Percentiles rank a stretch among this genome's conserved stretches.
Conservation (phyloP, 2,888 invertebrate species). For the Frankliniella fusca region DNA sequence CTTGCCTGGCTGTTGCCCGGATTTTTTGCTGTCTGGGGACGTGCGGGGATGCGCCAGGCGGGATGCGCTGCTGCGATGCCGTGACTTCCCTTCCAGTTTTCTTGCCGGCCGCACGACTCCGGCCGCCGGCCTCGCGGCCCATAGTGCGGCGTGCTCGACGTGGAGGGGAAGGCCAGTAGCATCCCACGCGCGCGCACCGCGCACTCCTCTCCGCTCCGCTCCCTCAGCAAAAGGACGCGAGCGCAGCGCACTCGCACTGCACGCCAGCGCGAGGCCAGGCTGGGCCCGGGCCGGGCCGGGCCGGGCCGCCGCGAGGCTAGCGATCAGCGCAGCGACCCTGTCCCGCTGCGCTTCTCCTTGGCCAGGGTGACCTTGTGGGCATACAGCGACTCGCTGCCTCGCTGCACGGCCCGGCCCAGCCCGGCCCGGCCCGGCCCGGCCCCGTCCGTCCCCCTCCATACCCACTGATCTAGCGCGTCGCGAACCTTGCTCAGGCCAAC, state of each 20-base stretch:
- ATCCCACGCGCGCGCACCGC: too few relatives aligned
- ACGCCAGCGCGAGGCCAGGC: neutral
- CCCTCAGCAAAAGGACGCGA: neutral
- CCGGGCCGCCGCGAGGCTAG: neutral
- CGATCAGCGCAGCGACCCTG: neutral
- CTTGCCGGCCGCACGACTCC: too few relatives aligned
- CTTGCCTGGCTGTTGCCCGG: too few relatives aligned
- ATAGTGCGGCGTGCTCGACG: too few relatives aligned
- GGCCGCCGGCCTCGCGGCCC: too few relatives aligned
- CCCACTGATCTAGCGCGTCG: neutral
- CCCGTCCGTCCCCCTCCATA: neutral
- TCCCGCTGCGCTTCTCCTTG: slow-evolving; percentile 14
- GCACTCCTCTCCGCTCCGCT: too few relatives aligned
- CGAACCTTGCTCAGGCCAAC: neutral
- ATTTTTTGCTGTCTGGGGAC: too few relatives aligned
- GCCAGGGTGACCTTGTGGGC: slow-evolving; percentile 21
- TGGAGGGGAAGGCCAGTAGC: too few relatives aligned
- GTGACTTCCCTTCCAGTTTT: too few relatives aligned
- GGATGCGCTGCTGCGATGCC: too few relatives aligned
- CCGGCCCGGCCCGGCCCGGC: neutral
- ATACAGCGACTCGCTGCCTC: neutral
- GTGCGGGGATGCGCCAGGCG: too few relatives aligned
- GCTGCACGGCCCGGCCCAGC: neutral
- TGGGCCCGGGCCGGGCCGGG: neutral
- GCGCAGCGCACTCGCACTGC: neutral